Evolutionary conservation across 1,140 invertebrate genomes (phyloP).

Genomic region (Zaprionus gabonicus): DNA sequence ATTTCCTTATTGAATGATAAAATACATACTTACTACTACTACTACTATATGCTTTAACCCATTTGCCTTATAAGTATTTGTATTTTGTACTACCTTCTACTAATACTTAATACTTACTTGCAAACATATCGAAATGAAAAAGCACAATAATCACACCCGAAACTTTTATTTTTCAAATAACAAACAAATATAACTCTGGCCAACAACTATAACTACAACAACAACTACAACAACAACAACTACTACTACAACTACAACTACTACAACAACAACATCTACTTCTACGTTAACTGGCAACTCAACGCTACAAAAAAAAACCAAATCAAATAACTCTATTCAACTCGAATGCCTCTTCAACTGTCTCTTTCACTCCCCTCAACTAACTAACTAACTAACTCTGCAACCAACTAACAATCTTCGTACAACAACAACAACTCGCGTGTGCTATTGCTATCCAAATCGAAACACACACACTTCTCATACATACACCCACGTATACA

Average conservation of each 20-base stretch:
- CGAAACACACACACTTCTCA: conserved; percentile 28
- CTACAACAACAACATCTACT: conserved; percentile 56
- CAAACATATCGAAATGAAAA: conserved; percentile 56
- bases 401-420: conserved; percentile 45
- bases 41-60: conserved; percentile 24
- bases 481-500: conserved; percentile 29
- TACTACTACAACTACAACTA: conserved; percentile 44
- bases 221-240: conserved; percentile 55
- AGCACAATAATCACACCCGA: conserved; percentile 76
- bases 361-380: conserved; percentile 65
- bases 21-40: neutral
- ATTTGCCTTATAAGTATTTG: conserved; percentile 34
- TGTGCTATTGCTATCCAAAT: conserved; percentile 44
- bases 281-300: conserved; percentile 66
- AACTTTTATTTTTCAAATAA: conserved; percentile 75
- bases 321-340: conserved; percentile 54
- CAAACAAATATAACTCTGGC: conserved; percentile 66
- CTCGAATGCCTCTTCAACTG: conserved; percentile 72
- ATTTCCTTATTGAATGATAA: conserved; percentile 18
- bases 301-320: conserved; percentile 48
- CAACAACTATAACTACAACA: conserved; percentile 47
- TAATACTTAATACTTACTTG: conserved; percentile 31
- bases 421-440: conserved; percentile 36
- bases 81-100: conserved; percentile 15
- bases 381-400: conserved; percentile 46